Conservation (phyloP, 2,888 invertebrate species). For the Cephus pulcher region DNA sequence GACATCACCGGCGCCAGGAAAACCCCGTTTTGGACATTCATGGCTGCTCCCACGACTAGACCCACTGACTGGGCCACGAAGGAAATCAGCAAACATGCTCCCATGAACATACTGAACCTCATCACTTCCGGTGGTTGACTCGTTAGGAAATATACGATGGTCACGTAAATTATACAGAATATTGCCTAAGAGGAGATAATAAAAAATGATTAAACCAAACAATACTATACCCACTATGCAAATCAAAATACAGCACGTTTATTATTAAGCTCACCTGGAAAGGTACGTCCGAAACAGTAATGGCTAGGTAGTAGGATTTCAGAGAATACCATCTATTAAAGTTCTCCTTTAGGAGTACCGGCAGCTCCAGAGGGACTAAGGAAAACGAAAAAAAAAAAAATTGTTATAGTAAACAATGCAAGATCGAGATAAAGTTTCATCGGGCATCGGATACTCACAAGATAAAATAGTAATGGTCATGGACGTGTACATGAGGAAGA, state of each 20-base stretch:
- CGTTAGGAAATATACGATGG: constrained; percentile 94
- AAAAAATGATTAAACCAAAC: neutral
- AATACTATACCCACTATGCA: neutral
- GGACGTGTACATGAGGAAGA: constrained; percentile 99
- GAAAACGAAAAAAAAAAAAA: constrained; percentile 36
- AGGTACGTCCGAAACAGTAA: constrained; percentile 96
- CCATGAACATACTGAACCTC: constrained; percentile 90
- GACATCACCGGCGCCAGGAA: constrained; percentile 97
- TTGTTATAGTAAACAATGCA: too few species aligned
- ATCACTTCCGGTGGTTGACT: constrained; percentile 87
- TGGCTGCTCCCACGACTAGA: constrained; percentile 94
- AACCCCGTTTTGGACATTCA: constrained; percentile 95
- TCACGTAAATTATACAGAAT: constrained; percentile 92
- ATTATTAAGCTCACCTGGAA: constrained; percentile 81
- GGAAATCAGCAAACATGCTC: constrained; percentile 88
- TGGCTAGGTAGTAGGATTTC: constrained; percentile 93
- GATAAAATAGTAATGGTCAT: constrained; percentile 99
- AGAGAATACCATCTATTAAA: constrained; percentile 98
- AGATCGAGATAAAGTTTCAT: too few species aligned
- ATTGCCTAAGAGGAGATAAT: constrained; percentile 79
- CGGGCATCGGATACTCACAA: constrained; percentile 75
- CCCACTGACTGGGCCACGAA: constrained; percentile 97
- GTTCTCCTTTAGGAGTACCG: constrained; percentile 93
- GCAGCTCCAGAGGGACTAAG: constrained; percentile 94
- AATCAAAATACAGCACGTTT: too few species aligned